Conservation (phyloP, 2,888 invertebrate species). For the Cataglyphis rosenhaueri region DNA sequence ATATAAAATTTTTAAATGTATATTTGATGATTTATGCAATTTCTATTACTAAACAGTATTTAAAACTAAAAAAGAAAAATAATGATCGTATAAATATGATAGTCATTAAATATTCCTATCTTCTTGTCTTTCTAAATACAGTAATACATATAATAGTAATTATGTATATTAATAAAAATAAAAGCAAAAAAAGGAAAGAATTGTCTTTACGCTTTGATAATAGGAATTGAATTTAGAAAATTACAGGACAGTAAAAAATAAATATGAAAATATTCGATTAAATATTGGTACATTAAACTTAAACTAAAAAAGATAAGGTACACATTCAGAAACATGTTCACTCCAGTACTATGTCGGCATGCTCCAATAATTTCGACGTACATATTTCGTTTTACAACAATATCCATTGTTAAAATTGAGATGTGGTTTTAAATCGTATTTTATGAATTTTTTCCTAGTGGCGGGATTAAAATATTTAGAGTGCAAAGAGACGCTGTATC, state of each 20-base stretch:
- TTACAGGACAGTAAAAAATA: neutral
- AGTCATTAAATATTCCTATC: slow-evolving; percentile 6
- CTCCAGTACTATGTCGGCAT: slow-evolving; percentile 48
- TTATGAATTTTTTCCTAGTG: neutral
- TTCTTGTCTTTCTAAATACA: neutral
- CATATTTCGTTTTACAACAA: neutral
- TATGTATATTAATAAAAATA: slow-evolving; percentile 3
- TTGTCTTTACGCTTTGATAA: neutral
- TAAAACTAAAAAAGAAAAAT: neutral
- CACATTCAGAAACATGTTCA: slow-evolving; percentile 32
- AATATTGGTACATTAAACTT: slow-evolving; percentile 2
- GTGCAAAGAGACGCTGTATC: neutral
- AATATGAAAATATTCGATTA: slow-evolving; percentile 1
- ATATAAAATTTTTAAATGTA: neutral
- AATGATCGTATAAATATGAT: no score
- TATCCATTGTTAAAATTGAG: slow-evolving; percentile 28
- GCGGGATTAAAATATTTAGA: neutral
- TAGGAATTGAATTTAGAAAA: neutral
- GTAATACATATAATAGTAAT: neutral
- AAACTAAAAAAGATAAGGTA: slow-evolving; percentile 8
- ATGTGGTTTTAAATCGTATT: neutral
- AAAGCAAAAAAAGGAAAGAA: neutral
- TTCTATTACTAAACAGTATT: neutral
- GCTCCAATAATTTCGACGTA: neutral
- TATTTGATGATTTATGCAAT: neutral